Evolutionary conservation across 2,888 invertebrate genomes (phyloP), one percentile per base, ranked within the genome.

Genomic region (Thymelicus acteon): DNA sequence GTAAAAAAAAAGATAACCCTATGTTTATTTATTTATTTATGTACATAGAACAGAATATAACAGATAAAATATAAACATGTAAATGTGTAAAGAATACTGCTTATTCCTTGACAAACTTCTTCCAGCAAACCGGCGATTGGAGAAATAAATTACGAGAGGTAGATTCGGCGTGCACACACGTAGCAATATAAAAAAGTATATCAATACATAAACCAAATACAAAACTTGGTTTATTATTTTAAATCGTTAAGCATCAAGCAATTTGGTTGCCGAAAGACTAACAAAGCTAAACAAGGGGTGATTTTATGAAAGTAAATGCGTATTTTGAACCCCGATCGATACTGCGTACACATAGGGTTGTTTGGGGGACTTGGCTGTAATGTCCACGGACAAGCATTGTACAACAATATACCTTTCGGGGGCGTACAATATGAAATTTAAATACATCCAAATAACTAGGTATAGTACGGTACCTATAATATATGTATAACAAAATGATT

Each of bases 311-410:
- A 60, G 69, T 48, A 60, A 63, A 70, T 70, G 64, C 70, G 70
- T 70, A 70, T 70, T 70, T 70, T 70, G 70, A 70, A 70, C 70
- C 64, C 60, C 64, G 64, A 65, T 70, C 70, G 52, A 70, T 70
- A 70, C 70, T 24, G 52, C 48, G 48, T 69, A 24, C 64, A 60
- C 40, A 58, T 49, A 60, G 69, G 54, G 52, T 58, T 64, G 70
- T 70, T 58, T 7, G 48, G 64, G 57, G 44, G 58, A 64, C 49
- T 60, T 64, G 60, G 24, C 60, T 64, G 48, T 58, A 69, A 31
- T 40, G 58, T 58, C 48, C 58, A 70, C 69, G 58, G 40, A 49
- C 49, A 60, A 64, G 60, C 49, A 69, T 54, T 19, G 15, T 15
- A 12, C 10, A 15, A 48, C 4, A 13, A 8, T 48, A 48, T 6